phyloP scores from a whole-genome alignment of 2,888 invertebrate species.

The Drosophila differens region DNA sequence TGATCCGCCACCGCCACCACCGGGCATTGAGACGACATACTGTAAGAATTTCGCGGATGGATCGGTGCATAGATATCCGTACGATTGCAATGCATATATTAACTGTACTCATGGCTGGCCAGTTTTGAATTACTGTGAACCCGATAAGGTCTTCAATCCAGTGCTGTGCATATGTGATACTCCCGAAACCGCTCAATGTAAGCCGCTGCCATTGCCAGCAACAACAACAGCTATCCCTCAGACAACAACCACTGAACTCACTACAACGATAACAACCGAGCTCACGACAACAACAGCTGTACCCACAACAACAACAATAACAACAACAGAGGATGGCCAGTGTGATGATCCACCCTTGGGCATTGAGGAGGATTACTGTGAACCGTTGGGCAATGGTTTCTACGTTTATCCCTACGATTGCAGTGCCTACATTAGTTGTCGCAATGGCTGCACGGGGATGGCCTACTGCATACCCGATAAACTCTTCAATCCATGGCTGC shows the following conservation, averaged over 20 bases:
- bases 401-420: constrained; percentile 69
- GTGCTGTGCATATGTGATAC: constrained; percentile 69
- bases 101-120: constrained; percentile 69
- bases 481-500: constrained; percentile 58
- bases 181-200: constrained; percentile 67
- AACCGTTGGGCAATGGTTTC: constrained; percentile 51
- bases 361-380: constrained; percentile 50
- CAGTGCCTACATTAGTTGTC: constrained; percentile 61
- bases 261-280: constrained; percentile 15
- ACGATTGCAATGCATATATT: constrained; percentile 74
- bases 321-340: constrained; percentile 34
- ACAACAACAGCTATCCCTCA: constrained; percentile 22
- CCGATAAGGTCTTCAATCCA: constrained; percentile 67
- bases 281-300: constrained; percentile 40
- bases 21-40: constrained; percentile 47
- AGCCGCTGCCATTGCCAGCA: constrained; percentile 53
- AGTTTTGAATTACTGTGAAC: constrained; percentile 61
- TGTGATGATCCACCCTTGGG: constrained; percentile 49
- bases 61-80: constrained; percentile 58
- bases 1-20: constrained; percentile 47
- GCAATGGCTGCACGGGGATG: constrained; percentile 58
- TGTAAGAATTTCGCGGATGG: constrained; percentile 44
- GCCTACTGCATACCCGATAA: constrained; percentile 62
- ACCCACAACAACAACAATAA: constrained; percentile 28
- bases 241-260: constrained; percentile 3